phyloP scores from a whole-genome alignment of 2,888 invertebrate species.

The Ophion obscuratus region DNA sequence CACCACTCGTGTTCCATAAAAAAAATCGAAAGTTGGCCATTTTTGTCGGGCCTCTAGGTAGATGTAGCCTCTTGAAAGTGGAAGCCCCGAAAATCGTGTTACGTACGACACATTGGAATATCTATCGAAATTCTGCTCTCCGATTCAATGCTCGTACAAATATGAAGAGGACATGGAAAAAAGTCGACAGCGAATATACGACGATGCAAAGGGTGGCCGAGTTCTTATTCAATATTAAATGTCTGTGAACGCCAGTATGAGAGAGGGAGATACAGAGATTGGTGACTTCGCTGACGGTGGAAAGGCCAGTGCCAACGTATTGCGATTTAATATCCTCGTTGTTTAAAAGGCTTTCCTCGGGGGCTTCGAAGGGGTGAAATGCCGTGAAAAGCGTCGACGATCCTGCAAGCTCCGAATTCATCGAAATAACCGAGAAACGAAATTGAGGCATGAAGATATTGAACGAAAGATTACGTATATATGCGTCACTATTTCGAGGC shows the following conservation, averaged over 20 bases:
- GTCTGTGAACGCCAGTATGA: conserved; percentile 24
- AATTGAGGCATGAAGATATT: conserved; percentile 9
- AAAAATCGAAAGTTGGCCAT: no score
- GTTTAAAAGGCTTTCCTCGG: background rate
- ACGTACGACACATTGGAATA: conserved; percentile 8
- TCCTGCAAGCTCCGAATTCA: background rate
- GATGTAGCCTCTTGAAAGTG: no score
- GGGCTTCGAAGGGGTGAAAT: background rate
- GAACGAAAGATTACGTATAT: background rate
- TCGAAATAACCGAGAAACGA: background rate
- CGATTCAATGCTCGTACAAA: background rate
- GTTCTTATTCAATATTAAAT: conserved; percentile 53
- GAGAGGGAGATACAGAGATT: background rate
- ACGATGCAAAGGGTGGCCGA: background rate
- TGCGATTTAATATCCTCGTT: conserved; percentile 61
- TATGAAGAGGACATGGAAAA: conserved; percentile 1
- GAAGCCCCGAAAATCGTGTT: background rate
- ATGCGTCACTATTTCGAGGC: conserved; percentile 57
- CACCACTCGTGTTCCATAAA: no score
- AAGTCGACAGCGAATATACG: background rate
- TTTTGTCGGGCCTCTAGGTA: no score
- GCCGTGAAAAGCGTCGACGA: conserved; percentile 1
- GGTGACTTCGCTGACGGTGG: conserved; percentile 49
- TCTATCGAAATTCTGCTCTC: conserved; percentile 22
- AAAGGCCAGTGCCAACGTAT: conserved; percentile 57